Evolutionary conservation across 2,797 vertebrate genomes (phyloP).

Genomic region (Amniataba percoides): DNA sequence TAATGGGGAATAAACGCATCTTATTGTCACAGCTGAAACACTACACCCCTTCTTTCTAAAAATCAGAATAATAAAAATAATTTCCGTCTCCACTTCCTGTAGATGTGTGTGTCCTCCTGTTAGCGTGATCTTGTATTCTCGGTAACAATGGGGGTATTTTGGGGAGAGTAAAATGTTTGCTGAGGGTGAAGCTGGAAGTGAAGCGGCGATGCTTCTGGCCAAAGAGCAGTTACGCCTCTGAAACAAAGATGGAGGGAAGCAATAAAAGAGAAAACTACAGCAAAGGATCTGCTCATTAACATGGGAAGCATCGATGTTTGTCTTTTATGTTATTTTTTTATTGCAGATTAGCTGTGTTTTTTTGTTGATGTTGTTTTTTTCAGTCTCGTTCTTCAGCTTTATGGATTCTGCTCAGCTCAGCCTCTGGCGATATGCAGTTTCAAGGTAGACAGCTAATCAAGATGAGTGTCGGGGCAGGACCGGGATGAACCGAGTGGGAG

Average conservation of each 20-base stretch:
- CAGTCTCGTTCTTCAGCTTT: conserved; percentile 13
- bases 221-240: not conserved
- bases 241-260: conserved; percentile 23
- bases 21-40: not conserved
- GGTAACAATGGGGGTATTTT: not conserved
- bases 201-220: conserved; percentile 8
- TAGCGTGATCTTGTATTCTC: not conserved
- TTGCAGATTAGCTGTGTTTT: conserved; percentile 34
- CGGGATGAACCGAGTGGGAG: conserved; percentile 20
- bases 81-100: too few species aligned
- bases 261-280: conserved; percentile 28
- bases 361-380: not conserved
- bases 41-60: not conserved
- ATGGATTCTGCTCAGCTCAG: conserved; percentile 44
- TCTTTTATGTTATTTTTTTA: conserved; percentile 39
- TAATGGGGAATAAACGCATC: conserved; percentile 14
- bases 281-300: conserved; percentile 34
- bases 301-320: conserved; percentile 8
- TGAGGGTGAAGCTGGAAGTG: not conserved
- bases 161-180: not conserved
- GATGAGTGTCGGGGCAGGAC: conserved; percentile 42
- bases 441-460: conserved; percentile 62
- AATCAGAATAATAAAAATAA: not conserved
- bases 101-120: not conserved
- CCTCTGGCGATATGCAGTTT: conserved; percentile 43